These are phyloP conservation scores for Andrena bicolor DNA, from an alignment of 2,888 invertebrate species.

Conservation along the genomic window DNA sequence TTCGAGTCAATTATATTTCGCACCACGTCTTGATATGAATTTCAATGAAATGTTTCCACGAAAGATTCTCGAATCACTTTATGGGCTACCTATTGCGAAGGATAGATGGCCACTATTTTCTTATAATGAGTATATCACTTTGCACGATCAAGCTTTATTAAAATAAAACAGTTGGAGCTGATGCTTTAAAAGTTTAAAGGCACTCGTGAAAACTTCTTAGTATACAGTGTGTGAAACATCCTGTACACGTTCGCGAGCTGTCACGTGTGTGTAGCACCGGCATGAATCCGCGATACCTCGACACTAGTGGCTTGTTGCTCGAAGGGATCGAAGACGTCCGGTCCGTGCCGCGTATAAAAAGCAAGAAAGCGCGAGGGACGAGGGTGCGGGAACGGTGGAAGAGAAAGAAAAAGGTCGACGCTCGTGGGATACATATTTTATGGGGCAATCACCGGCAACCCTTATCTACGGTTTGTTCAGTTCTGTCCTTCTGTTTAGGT, in stretches of 20 bases:
- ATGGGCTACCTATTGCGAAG: no score
- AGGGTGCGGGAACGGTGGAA: constrained; percentile 40
- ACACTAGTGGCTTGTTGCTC: constrained; percentile 61
- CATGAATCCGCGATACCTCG: constrained; percentile 43
- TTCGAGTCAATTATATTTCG: no score
- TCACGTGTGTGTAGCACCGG: constrained; percentile 6
- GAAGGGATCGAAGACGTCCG: constrained; percentile 63
- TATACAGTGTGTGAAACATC: constrained; percentile 2
- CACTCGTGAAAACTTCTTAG: not conserved
- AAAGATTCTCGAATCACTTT: no score
- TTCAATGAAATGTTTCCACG: no score
- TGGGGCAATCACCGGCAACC: constrained; percentile 82
- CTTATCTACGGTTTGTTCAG: constrained; percentile 84
- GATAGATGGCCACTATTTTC: no score
- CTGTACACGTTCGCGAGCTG: not conserved
- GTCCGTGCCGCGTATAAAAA: constrained; percentile 59
- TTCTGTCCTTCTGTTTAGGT: constrained; percentile 56
- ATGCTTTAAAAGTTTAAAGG: not conserved
- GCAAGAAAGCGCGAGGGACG: constrained; percentile 55
- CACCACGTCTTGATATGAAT: no score
- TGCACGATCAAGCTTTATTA: no score
- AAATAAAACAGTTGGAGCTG: no score
- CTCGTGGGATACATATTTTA: constrained; percentile 83
- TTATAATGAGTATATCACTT: no score
- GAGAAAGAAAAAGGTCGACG: constrained; percentile 72